Evolutionary conservation across 1,140 invertebrate genomes (phyloP).

Genomic region (Delia radicum): DNA sequence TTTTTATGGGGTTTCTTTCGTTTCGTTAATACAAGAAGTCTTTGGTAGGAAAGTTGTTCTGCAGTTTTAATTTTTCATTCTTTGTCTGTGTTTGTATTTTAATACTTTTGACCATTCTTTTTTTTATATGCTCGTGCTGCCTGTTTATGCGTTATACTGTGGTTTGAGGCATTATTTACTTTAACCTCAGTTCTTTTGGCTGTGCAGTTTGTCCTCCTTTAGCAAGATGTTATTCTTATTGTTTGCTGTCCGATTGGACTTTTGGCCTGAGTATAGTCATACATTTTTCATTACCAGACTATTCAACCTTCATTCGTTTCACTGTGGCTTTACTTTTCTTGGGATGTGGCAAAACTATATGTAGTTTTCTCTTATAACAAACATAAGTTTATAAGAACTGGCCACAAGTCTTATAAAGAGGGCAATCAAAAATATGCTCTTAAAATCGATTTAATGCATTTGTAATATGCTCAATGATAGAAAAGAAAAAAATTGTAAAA

Average conservation of each 20-base stretch:
- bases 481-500: too few species aligned
- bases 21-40: not conserved
- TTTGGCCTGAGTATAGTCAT: not conserved
- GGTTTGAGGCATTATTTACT: not conserved
- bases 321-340: not conserved
- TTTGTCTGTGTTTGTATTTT: not conserved
- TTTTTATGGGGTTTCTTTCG: not conserved
- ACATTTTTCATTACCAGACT: not conserved
- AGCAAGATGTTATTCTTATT: not conserved
- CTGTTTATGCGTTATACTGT: not conserved
- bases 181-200: not conserved
- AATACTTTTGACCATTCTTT: not conserved
- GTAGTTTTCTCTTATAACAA: not conserved
- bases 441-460: too few species aligned
- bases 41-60: not conserved
- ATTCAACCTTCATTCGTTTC: not conserved
- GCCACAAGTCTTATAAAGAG: not conserved
- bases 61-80: not conserved
- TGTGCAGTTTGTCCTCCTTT: not conserved
- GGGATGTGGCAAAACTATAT: not conserved
- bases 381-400: not conserved
- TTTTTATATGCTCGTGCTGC: not conserved
- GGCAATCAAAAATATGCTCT: too few species aligned
- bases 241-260: not conserved
- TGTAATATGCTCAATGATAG: too few species aligned